Percentiles rank a stretch among this genome's conserved stretches.
These are phyloP conservation scores for Drosophila peninsularis DNA, from an alignment of 2,888 invertebrate genomes.

Conservation along the genomic window DNA sequence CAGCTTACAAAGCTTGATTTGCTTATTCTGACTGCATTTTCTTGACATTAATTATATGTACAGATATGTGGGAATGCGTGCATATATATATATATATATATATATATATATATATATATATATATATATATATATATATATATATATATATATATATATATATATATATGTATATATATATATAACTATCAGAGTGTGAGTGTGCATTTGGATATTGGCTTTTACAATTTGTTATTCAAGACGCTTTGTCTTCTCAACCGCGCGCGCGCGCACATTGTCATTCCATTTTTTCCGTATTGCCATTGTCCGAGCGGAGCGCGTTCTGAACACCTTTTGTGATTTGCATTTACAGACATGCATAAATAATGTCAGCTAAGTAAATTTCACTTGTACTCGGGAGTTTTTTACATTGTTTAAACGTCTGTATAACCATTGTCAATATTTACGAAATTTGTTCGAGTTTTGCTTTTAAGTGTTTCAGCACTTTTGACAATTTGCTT, in stretches of 20 bases:
- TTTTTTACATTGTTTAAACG: constrained; percentile 19
- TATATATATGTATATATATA: neutral
- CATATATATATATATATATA: neutral
- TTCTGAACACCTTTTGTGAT: constrained; percentile 56
- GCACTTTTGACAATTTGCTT: constrained; percentile 23
- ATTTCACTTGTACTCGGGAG: constrained; percentile 43
- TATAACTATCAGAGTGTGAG: neutral
- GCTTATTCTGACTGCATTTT: constrained; percentile 67
- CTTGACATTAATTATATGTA: constrained; percentile 50
- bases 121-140: neutral
- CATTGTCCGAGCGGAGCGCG: constrained; percentile 49
- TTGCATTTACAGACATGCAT: constrained; percentile 65
- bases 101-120: neutral
- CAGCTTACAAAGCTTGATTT: constrained; percentile 49
- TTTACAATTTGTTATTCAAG: constrained; percentile 69
- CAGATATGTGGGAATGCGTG: constrained; percentile 3
- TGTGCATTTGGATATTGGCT: constrained; percentile 7
- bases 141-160: neutral
- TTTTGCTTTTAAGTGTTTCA: constrained; percentile 28
- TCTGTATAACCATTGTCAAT: constrained; percentile 31
- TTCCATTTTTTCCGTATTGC: constrained; percentile 48
- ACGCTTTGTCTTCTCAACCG: constrained; percentile 53
- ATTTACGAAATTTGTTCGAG: constrained; percentile 47
- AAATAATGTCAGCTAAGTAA: constrained; percentile 55
- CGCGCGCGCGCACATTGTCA: constrained; percentile 26